A percentile compares a stretch with the other conserved stretches of the same genome.
Evolutionary conservation across 2,888 invertebrate species (phyloP).

Genomic region (Tipula unca): DNA sequence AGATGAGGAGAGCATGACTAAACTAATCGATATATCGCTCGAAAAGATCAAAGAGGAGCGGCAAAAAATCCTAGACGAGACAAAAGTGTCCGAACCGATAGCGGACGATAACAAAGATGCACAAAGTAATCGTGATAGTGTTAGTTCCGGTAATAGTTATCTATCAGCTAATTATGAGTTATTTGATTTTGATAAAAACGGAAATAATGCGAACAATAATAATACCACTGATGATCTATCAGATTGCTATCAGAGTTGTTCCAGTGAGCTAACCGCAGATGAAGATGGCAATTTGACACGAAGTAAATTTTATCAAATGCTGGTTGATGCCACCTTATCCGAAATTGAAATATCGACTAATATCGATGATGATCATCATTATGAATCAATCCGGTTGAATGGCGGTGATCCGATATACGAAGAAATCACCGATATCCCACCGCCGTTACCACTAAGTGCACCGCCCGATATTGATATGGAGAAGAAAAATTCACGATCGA

Average conservation of each 20-base stretch:
- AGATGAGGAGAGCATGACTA: slow-evolving; percentile 42
- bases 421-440: slow-evolving; percentile 66
- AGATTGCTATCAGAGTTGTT: slow-evolving; percentile 64
- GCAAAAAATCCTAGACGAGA: slow-evolving; percentile 27
- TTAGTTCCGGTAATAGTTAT: slow-evolving; percentile 46
- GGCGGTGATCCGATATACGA: slow-evolving; percentile 67
- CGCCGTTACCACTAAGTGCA: slow-evolving; percentile 68
- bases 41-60: slow-evolving; percentile 40
- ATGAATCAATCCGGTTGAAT: slow-evolving; percentile 59
- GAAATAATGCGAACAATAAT: slow-evolving; percentile 23
- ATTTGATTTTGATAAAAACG: slow-evolving; percentile 58
- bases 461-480: slow-evolving; percentile 66
- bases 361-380: slow-evolving; percentile 58
- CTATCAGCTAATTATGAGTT: slow-evolving; percentile 67
- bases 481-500: slow-evolving; percentile 60
- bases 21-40: slow-evolving; percentile 39
- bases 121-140: slow-evolving; percentile 47
- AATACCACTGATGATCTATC: slow-evolving; percentile 42
- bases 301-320: slow-evolving; percentile 64
- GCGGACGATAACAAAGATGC: slow-evolving; percentile 45
- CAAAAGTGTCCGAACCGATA: slow-evolving; percentile 33
- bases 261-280: slow-evolving; percentile 54
- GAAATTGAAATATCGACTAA: slow-evolving; percentile 57
- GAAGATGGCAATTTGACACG: slow-evolving; percentile 56
- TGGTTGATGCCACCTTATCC: slow-evolving; percentile 59